phyloP scores from a whole-genome alignment of 2,113 vertebrate genomes.

The Dicaeum eximium region DNA sequence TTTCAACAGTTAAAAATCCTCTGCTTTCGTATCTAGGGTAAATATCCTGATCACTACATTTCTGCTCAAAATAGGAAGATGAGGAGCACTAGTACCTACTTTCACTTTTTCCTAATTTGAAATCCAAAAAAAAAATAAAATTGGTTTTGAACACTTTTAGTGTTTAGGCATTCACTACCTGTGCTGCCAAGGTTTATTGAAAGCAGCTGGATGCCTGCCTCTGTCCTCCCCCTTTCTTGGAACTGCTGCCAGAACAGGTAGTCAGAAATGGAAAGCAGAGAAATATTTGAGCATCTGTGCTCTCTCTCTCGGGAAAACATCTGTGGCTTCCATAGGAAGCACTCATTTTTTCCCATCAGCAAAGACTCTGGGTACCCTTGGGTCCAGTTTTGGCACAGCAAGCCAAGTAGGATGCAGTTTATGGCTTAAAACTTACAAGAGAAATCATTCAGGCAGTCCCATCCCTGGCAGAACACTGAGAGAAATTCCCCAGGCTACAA shows the following conservation, averaged over 20 bases:
- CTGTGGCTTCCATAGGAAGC: slow-evolving; percentile 85
- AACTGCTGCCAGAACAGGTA: slow-evolving; percentile 82
- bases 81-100: not conserved
- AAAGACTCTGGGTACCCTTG: slow-evolving; percentile 76
- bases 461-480: slow-evolving; percentile 75
- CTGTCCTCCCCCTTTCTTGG: slow-evolving; percentile 37
- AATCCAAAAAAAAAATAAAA: slow-evolving; percentile 2
- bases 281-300: slow-evolving; percentile 73
- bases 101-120: slow-evolving; percentile 44
- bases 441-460: slow-evolving; percentile 66
- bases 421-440: slow-evolving; percentile 81
- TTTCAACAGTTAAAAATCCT: not conserved
- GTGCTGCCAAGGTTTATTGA: slow-evolving; percentile 69
- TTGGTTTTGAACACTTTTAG: not conserved
- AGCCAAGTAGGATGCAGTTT: slow-evolving; percentile 87
- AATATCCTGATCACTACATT: not conserved
- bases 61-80: not conserved
- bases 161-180: slow-evolving; percentile 52
- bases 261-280: slow-evolving; percentile 73
- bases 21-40: slow-evolving; percentile 19
- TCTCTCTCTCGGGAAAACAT: slow-evolving; percentile 81
- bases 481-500: slow-evolving; percentile 73
- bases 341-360: slow-evolving; percentile 83
- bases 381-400: slow-evolving; percentile 78
- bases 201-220: slow-evolving; percentile 72